Evolutionary conservation across 2,888 invertebrate species (phyloP).

Genomic region (Lithosia quadra): DNA sequence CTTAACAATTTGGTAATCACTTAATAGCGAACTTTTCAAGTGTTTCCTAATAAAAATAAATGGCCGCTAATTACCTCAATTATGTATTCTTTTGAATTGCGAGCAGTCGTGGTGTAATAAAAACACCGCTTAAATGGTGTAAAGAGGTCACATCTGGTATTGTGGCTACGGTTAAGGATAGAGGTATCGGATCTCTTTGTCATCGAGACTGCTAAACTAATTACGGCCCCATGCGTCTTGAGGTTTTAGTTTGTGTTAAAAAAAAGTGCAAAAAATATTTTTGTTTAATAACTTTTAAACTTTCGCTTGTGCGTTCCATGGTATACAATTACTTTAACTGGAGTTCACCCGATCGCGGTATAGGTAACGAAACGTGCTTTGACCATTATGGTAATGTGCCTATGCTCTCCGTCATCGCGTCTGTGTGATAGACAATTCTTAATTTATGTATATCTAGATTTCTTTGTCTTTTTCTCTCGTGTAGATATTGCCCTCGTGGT

Average conservation of each 20-base stretch:
- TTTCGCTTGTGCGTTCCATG: neutral
- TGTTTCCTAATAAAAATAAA: conserved; percentile 38
- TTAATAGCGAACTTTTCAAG: conserved; percentile 23
- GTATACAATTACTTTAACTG: neutral
- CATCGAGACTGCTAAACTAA: conserved; percentile 55
- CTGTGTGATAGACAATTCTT: no score
- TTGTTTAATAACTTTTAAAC: neutral
- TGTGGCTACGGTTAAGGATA: conserved; percentile 37
- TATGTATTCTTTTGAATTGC: conserved; percentile 23
- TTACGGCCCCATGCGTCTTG: conserved; percentile 40
- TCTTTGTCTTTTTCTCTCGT: no score
- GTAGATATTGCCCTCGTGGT: no score
- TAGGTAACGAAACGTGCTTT: no score
- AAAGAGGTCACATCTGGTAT: conserved; percentile 60
- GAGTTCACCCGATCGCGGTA: no score
- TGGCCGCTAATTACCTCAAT: conserved; percentile 32
- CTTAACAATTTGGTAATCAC: neutral
- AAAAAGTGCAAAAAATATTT: neutral
- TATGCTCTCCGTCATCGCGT: no score
- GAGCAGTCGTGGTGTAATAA: neutral
- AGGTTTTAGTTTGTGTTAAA: conserved; percentile 3
- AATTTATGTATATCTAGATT: no score
- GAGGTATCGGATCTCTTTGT: conserved; percentile 43
- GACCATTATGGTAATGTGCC: no score
- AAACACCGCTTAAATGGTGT: conserved; percentile 6